These are phyloP conservation scores for Thalassaphorura encarpata DNA, from an alignment of 1,140 invertebrate species.

Conservation along the genomic window DNA sequence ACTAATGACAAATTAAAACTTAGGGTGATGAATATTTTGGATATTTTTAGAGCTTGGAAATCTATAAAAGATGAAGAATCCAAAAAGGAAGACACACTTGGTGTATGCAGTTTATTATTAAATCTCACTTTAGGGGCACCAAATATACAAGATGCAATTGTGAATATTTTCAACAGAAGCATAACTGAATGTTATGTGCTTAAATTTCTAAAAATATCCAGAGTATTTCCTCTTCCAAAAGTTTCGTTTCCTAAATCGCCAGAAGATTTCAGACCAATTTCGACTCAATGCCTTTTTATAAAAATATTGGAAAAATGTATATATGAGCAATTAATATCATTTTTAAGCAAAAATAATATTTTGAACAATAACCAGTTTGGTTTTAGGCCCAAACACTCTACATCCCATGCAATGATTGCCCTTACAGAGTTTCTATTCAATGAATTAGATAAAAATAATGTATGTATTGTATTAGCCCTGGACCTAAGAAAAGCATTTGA, in stretches of 20 bases:
- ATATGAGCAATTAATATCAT: not conserved
- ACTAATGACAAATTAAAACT: not conserved
- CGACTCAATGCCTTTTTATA: constrained; percentile 1
- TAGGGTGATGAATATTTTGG: not conserved
- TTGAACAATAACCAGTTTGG: constrained; percentile 36
- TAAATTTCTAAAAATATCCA: constrained; percentile 4
- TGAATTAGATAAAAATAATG: constrained; percentile 35
- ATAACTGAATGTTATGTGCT: not conserved
- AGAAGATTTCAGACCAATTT: constrained; percentile 4
- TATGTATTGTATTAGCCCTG: constrained; percentile 34
- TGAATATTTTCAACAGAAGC: not conserved
- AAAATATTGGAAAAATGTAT: constrained; percentile 13
- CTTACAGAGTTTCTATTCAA: constrained; percentile 35
- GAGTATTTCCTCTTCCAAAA: constrained; percentile 9
- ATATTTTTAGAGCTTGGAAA: constrained; percentile 1
- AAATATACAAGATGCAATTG: not conserved
- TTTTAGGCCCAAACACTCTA: constrained; percentile 36
- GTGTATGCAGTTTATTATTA: not conserved
- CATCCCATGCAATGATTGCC: constrained; percentile 36
- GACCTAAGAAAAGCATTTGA: constrained; percentile 41
- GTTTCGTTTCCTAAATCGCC: not conserved
- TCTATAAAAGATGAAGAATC: not conserved
- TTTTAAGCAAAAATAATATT: constrained; percentile 1
- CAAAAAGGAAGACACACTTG: not conserved
- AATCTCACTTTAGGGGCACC: not conserved